Evolutionary conservation across 2,797 vertebrate species (phyloP), one percentile per base, ranked within the genome.

Genomic region (Spheniscus humboldti): DNA sequence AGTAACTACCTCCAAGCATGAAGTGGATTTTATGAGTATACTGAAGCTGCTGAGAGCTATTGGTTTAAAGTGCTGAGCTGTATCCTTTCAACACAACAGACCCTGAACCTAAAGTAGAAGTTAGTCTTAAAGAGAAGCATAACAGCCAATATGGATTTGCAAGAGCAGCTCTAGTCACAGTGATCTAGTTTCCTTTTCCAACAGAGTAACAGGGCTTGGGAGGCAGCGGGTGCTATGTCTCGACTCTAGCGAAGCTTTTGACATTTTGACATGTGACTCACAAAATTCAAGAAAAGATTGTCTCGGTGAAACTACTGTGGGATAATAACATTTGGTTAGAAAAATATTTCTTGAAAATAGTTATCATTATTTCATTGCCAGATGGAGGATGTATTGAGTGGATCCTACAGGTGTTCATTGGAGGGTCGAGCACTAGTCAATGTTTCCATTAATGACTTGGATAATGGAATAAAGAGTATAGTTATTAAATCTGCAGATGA

Each of bases 401-500:
- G 82, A 80, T 83, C 24, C 50, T 94, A 90, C 60, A 95, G 87
- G 82, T 86, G 64, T 86, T 95, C 5, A 0, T 18, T 83, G 88
- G 41, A 94, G 57, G 53, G 76, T 88, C 79, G 66, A 86, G 82
- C 35, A 50, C 50, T 68, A 90, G 75, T 72, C 82, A 83, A 4
- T 92, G 76, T 94, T 92, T 95, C 85, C 69, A 78, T 86, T 90
- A 95, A 90, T 76, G 37, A 78, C 50, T 78, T 91, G 35, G 43
- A 76, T 84, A 95, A 90, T 88, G 63, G 85, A 92, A 78, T 90
- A 92, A 94, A 75, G 47, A 81, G 47, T 63, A 83, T 79, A 74
- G 79, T 92, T 90, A 88, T 84, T 94, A 90, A 94, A 96, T 94
- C 82, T 90, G 73, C 85, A 86, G 88, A 91, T 43, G 30, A 73